Base-by-base conservation (phyloP, 2,888 invertebrate species). In the Geotrupes spiniger region DNA sequence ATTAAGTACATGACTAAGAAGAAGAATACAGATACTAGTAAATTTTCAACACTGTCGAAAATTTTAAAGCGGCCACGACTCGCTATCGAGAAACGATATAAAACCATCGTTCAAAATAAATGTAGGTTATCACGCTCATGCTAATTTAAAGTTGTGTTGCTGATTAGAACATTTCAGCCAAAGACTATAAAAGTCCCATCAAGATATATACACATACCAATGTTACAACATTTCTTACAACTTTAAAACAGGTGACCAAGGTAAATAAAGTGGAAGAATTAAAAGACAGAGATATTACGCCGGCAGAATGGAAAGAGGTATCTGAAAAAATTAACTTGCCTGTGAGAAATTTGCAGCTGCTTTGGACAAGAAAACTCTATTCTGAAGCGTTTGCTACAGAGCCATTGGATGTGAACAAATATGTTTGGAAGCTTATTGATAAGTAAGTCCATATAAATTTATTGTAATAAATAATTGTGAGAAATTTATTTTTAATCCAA, bases 21-120 rank as follows among this genome's bases (percentile, higher is more conserved):
- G 33, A 6, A 11, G 31, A 38, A 21, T 21, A 16, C 11, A 8
- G 21, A 12, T 6, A 16, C 6, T 6, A 46, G 36, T 1, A 39
- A 41, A 12, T 46, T 33, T 27, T 46, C 46, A 16, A 10, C 36
- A 2, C 26, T 46, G 26, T 25, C 46, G 2, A 41, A 37, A 28
- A 42, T 50, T 36, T 26, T 50, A 9, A 27, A 45, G 14, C 40
- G 50, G 28, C 42, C 45, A 15, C 36, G 41, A 17, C n/a, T 25
- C 4, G 10, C 37, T 9, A 33, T 50, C 21, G 44, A 41, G 29
- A 45, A 37, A 17, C 36, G 50, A 4, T 31, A 37, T 27, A 41
- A 21, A 28, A 14, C 16, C 9, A 12, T 36, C n/a, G 2, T 15
- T 3, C n/a, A 14, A 36, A n/a, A 9, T 3, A 11, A 10, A 10